Percentiles rank a stretch among this genome's conserved stretches.
phyloP scores from a whole-genome alignment of 2,113 vertebrate species.

The Mellivora capensis region DNA sequence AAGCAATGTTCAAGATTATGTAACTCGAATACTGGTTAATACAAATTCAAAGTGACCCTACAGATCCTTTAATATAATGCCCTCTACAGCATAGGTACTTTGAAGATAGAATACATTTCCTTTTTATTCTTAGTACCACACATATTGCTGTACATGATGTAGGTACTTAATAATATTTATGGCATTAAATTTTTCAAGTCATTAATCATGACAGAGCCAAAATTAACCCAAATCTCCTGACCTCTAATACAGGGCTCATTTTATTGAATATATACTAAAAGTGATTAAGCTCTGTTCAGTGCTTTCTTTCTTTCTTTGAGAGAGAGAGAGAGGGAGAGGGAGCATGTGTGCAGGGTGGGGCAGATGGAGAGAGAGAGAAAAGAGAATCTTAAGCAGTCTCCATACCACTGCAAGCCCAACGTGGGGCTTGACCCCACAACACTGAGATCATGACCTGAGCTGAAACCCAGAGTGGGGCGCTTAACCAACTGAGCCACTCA shows the following conservation, averaged over 20 bases:
- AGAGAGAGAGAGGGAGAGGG: neutral
- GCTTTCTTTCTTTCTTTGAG: neutral
- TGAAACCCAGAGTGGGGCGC: neutral
- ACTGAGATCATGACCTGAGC: neutral
- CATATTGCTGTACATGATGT: neutral
- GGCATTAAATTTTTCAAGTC: neutral
- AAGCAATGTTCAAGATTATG: neutral
- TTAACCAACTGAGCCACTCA: neutral
- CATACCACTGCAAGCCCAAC: neutral
- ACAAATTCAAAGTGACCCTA: neutral
- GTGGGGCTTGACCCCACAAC: neutral
- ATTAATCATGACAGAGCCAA: neutral
- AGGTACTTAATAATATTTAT: neutral
- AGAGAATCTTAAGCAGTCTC: neutral
- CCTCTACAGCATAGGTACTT: neutral
- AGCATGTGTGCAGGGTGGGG: accelerated
- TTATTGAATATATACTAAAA: neutral
- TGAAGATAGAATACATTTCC: neutral
- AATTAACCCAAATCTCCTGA: neutral
- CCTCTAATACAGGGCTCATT: neutral
- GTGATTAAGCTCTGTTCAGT: neutral
- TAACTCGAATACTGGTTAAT: neutral
- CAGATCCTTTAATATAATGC: neutral
- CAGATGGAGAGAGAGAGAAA: neutral
- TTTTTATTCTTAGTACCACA: neutral